These are phyloP conservation scores for Noctuana brunneofusca DNA, from an alignment of 2,888 invertebrate species.

Conservation along the genomic window DNA sequence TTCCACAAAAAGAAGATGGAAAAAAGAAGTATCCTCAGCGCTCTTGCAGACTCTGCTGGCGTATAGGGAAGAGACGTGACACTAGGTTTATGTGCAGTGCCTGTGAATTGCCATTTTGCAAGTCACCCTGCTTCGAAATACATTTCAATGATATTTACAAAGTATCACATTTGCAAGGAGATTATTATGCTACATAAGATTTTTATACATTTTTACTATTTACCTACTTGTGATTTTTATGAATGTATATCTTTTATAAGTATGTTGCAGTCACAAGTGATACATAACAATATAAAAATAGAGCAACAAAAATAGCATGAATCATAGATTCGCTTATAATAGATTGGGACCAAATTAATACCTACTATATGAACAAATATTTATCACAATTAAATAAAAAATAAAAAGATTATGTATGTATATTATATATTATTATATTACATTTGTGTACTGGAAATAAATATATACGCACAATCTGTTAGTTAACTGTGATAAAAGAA, in stretches of 20 bases:
- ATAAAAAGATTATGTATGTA: too few relatives aligned
- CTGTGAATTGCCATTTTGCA: conserved; percentile 78
- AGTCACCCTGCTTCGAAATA: conserved; percentile 77
- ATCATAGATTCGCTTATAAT: conserved; percentile 48
- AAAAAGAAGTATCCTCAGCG: conserved; percentile 81
- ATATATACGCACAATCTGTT: conserved; percentile 61
- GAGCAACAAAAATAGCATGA: conserved; percentile 41
- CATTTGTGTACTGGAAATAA: conserved; percentile 44
- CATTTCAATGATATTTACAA: conserved; percentile 76
- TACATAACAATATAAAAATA: conserved; percentile 35
- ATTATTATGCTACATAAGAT: conserved; percentile 72
- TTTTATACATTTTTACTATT: conserved; percentile 41
- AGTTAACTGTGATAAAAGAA: conserved; percentile 68
- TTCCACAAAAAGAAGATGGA: conserved; percentile 81
- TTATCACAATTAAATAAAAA: conserved; percentile 38
- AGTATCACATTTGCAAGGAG: conserved; percentile 72
- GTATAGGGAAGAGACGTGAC: conserved; percentile 74
- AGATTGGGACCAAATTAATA: conserved; percentile 51
- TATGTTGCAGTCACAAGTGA: conserved; percentile 44
- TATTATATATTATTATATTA: too few relatives aligned
- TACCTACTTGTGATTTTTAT: conserved; percentile 39
- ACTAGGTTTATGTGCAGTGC: conserved; percentile 78
- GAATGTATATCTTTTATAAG: conserved; percentile 38
- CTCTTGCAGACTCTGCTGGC: conserved; percentile 79
- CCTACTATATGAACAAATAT: conserved; percentile 25